phyloP scores from a whole-genome alignment of 1,140 invertebrate species.

The Stratiolaelaps scimitus region DNA sequence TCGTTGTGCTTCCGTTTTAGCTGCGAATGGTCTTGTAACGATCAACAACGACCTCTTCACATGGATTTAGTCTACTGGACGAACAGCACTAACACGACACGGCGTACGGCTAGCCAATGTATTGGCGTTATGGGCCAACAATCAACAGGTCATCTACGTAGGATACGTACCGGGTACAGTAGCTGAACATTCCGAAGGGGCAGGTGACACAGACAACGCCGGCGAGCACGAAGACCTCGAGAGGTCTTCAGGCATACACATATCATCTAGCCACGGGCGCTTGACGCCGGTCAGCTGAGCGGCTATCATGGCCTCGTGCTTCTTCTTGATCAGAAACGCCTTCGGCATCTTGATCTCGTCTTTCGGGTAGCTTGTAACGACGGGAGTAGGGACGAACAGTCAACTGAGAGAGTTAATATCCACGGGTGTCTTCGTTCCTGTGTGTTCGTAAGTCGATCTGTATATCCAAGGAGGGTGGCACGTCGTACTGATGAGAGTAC shows the following conservation, averaged over 20 bases:
- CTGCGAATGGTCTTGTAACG: too few species aligned
- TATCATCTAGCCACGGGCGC: constrained; percentile 17
- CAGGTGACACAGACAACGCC: background rate
- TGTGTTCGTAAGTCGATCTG: constrained; percentile 1
- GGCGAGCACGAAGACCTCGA: constrained; percentile 12
- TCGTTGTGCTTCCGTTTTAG: too few species aligned
- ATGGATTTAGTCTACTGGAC: too few species aligned
- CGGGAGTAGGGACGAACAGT: background rate
- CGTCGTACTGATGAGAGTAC: background rate
- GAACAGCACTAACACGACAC: too few species aligned
- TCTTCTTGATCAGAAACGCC: constrained; percentile 27
- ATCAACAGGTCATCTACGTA: background rate
- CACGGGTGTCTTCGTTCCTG: background rate
- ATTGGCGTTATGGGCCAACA: too few species aligned
- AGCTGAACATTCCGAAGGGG: constrained; percentile 19
- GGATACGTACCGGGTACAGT: constrained; percentile 20
- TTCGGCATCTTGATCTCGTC: constrained; percentile 15
- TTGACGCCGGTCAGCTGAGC: constrained; percentile 24
- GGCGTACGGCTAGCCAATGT: too few species aligned
- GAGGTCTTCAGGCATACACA: constrained; percentile 15
- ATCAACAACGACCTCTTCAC: too few species aligned
- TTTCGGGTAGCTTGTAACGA: background rate
- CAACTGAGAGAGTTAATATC: too few species aligned
- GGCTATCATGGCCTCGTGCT: constrained; percentile 25
- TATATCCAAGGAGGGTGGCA: background rate